Conservation (phyloP, 1,140 invertebrate species). For the Drosophila chauvacae region DNA sequence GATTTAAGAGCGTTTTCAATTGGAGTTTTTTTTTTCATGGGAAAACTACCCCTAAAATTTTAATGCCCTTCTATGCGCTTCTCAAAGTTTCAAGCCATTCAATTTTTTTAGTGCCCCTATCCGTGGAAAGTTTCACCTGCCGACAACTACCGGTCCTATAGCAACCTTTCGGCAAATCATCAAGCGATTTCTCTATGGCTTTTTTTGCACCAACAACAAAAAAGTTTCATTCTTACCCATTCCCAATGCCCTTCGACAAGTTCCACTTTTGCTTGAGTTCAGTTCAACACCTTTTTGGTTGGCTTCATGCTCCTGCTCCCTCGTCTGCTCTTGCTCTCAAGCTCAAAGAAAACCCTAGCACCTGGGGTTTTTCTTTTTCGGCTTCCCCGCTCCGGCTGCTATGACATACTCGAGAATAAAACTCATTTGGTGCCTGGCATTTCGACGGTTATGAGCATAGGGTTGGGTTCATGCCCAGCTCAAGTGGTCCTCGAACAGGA, state of each 20-base stretch:
- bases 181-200: slow-evolving; percentile 39
- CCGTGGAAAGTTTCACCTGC: slow-evolving; percentile 33
- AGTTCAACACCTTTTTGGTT: slow-evolving; percentile 41
- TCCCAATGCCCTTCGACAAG: slow-evolving; percentile 45
- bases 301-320: slow-evolving; percentile 9
- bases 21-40: neutral
- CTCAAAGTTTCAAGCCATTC: slow-evolving; percentile 40
- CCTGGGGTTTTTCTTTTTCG: slow-evolving; percentile 39
- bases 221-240: slow-evolving; percentile 30
- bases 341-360: slow-evolving; percentile 25
- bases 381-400: neutral
- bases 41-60: slow-evolving; percentile 30
- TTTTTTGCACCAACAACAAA: slow-evolving; percentile 36
- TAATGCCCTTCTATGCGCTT: slow-evolving; percentile 34
- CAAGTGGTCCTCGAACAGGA: slow-evolving; percentile 32
- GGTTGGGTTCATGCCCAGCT: slow-evolving; percentile 7
- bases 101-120: slow-evolving; percentile 29
- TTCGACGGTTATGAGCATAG: slow-evolving; percentile 32
- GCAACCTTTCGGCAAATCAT: slow-evolving; percentile 32
- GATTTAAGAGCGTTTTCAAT: slow-evolving; percentile 42
- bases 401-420: slow-evolving; percentile 57
- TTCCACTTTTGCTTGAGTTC: slow-evolving; percentile 53
- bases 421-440: slow-evolving; percentile 45
- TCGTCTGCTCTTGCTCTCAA: neutral
- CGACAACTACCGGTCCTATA: neutral